Evolutionary conservation across 2,113 vertebrate genomes (phyloP).

Genomic region (Saiga tatarica): DNA sequence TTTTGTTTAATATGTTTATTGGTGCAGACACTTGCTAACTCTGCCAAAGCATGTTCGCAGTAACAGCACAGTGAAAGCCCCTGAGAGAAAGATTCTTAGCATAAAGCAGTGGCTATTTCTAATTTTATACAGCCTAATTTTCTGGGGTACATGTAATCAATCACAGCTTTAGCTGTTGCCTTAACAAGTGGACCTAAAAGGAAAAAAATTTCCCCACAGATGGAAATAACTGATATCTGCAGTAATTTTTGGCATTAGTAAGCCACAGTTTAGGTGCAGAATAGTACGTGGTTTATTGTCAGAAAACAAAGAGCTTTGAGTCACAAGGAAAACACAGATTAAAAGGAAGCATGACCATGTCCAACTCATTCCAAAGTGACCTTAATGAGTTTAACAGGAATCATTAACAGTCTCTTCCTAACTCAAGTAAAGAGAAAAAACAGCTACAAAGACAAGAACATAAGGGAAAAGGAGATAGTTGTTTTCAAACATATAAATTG

Average conservation of each 20-base stretch:
- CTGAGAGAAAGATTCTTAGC: not conserved
- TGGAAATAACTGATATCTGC: not conserved
- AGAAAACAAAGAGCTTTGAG: not conserved
- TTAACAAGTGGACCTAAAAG: slow-evolving; percentile 24
- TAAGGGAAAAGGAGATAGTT: not conserved
- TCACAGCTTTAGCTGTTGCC: not conserved
- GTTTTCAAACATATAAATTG: not conserved
- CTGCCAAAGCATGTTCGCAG: not conserved
- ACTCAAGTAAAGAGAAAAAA: not conserved
- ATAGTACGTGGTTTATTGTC: not conserved
- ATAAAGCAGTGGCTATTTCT: slow-evolving; percentile 12
- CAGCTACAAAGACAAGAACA: not conserved
- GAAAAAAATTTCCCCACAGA: not conserved
- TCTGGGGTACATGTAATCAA: not conserved
- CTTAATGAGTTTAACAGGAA: not conserved
- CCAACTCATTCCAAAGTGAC: not conserved
- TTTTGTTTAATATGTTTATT: not conserved
- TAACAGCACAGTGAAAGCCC: not conserved
- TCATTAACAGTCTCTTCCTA: not conserved
- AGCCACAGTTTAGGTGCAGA: not conserved
- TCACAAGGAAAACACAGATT: not conserved
- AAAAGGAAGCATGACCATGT: not conserved
- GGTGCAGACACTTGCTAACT: not conserved
- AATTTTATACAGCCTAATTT: not conserved
- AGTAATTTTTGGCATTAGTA: not conserved